Conservation (phyloP, 1,140 invertebrate species). For the Orchesella cincta region DNA sequence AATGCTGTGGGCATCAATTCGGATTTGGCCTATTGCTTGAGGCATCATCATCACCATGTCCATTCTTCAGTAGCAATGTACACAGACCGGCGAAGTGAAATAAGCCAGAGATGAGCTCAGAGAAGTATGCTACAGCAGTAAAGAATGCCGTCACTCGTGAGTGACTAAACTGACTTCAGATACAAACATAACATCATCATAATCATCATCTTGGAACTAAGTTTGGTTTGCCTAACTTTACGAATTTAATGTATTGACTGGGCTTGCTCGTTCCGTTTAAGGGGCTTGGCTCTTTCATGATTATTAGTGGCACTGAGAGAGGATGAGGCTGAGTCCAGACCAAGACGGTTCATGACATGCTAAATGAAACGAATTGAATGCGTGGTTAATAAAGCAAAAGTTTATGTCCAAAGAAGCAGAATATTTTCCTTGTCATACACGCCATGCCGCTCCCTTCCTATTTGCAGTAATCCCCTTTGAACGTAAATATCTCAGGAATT, state of each 20-base stretch:
- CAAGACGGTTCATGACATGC: background rate
- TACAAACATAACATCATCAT: background rate
- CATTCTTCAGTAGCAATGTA: no score
- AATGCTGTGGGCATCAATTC: no score
- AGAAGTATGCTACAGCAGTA: background rate
- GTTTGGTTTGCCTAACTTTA: background rate
- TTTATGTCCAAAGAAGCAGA: slow-evolving; percentile 1
- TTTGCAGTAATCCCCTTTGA: background rate
- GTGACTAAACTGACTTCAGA: background rate
- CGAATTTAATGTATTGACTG: background rate
- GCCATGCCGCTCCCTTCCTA: background rate
- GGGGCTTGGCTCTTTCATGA: background rate
- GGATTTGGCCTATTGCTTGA: background rate
- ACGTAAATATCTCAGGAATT: no score
- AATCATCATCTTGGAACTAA: background rate
- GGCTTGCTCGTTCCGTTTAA: background rate
- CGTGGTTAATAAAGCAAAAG: slow-evolving; percentile 7
- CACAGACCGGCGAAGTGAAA: no score
- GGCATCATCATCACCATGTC: no score
- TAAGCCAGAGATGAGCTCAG: background rate
- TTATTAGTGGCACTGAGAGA: background rate
- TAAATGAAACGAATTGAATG: background rate
- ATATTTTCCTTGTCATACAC: background rate
- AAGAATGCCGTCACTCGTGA: no score
- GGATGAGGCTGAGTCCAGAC: background rate